phyloP scores from a whole-genome alignment of 2,113 vertebrate species.

The Rana temporaria region DNA sequence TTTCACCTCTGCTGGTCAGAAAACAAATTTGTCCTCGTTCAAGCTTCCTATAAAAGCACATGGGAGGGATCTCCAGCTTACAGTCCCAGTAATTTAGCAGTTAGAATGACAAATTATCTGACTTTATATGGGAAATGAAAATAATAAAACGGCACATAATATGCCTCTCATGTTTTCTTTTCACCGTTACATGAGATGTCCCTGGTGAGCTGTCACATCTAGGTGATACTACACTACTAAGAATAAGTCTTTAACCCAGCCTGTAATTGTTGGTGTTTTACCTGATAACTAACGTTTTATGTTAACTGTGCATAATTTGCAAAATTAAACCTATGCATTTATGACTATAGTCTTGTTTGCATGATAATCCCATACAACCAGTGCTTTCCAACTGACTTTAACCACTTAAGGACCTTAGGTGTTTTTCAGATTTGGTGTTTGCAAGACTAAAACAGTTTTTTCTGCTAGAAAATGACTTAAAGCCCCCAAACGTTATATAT shows the following conservation, averaged over 20 bases:
- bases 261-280: neutral
- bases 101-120: constrained; percentile 47
- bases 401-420: no score
- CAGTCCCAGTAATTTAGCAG: constrained; percentile 40
- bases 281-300: no score
- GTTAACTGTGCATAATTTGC: no score
- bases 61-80: constrained; percentile 45
- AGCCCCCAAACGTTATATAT: no score
- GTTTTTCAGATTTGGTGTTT: no score
- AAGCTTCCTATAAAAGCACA: constrained; percentile 31
- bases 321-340: no score
- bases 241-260: no score
- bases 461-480: no score
- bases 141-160: constrained; percentile 41
- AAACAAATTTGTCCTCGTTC: constrained; percentile 53
- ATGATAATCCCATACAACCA: no score
- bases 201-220: neutral
- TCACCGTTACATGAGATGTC: neutral
- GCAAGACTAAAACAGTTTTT: no score
- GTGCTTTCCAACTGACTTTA: no score
- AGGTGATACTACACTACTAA: neutral
- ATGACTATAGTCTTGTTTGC: no score
- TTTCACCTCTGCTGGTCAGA: constrained; percentile 56
- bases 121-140: constrained; percentile 27
- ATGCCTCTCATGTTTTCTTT: neutral